Conservation (phyloP, 2,113 vertebrate species). For the human (Homo sapiens) region DNA sequence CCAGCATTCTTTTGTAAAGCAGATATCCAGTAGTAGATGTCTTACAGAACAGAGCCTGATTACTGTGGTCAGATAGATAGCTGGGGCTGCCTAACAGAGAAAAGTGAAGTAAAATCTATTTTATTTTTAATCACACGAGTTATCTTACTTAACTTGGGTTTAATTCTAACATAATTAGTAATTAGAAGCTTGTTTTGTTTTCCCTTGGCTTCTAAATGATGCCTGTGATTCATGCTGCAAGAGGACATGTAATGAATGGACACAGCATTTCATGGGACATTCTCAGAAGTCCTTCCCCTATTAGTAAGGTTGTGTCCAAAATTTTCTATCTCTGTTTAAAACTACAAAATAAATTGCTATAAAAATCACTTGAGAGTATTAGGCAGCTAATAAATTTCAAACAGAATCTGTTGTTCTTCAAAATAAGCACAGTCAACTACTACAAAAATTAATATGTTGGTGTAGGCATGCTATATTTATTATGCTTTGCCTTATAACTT, state of each 20-base stretch:
- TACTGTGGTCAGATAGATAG: not conserved
- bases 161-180: not conserved
- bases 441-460: not conserved
- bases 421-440: not conserved
- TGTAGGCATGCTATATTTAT: not conserved
- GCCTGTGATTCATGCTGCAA: not conserved
- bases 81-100: not conserved
- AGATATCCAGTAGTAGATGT: not conserved
- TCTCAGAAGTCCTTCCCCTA: not conserved
- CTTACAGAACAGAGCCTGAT: not conserved
- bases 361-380: not conserved
- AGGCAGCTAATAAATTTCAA: not conserved
- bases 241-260: fast-evolving
- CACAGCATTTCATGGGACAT: not conserved
- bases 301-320: not conserved
- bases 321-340: not conserved
- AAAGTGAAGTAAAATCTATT: not conserved
- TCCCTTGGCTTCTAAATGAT: not conserved
- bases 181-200: not conserved
- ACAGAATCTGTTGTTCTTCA: not conserved
- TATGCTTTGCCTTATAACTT: not conserved
- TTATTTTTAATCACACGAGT: not conserved
- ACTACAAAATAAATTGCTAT: not conserved
- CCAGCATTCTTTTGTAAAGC: not conserved
- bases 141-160: not conserved